These are phyloP conservation scores for Dromiciops gliroides DNA, from an alignment of 2,113 vertebrate species.

Conservation along the genomic window DNA sequence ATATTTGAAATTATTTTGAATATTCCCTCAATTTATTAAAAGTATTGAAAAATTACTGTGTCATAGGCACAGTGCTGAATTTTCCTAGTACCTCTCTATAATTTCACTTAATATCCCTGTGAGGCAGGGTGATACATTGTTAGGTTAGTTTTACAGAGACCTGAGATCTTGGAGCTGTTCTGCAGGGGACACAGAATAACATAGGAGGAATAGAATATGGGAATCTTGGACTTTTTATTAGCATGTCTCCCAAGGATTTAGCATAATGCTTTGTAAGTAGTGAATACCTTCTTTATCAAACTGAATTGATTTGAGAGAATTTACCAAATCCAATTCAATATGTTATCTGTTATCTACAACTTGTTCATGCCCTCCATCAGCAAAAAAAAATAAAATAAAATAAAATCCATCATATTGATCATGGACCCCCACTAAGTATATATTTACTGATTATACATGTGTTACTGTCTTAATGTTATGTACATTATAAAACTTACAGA, in stretches of 20 bases:
- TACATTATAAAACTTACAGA: background rate
- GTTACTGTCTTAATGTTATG: background rate
- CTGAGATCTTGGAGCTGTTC: background rate
- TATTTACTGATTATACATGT: background rate
- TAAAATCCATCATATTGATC: background rate
- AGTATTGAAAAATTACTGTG: background rate
- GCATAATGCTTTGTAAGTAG: background rate
- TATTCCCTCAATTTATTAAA: constrained; percentile 18
- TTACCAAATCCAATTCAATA: background rate
- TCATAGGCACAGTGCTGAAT: background rate
- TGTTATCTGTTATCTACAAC: too few species aligned
- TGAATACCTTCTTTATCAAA: background rate
- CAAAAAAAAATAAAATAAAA: background rate
- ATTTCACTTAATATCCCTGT: background rate
- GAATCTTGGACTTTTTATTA: background rate
- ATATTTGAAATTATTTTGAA: constrained; percentile 33
- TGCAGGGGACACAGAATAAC: background rate
- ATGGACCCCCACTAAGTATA: background rate
- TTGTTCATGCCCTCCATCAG: background rate
- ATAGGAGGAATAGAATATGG: background rate
- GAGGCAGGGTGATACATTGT: constrained; percentile 17
- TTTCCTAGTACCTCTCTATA: background rate
- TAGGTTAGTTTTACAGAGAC: background rate
- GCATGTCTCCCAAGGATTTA: background rate
- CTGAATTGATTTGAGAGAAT: background rate